Evolutionary conservation across 2,113 vertebrate genomes (phyloP).

Genomic region (Axis porcinus): DNA sequence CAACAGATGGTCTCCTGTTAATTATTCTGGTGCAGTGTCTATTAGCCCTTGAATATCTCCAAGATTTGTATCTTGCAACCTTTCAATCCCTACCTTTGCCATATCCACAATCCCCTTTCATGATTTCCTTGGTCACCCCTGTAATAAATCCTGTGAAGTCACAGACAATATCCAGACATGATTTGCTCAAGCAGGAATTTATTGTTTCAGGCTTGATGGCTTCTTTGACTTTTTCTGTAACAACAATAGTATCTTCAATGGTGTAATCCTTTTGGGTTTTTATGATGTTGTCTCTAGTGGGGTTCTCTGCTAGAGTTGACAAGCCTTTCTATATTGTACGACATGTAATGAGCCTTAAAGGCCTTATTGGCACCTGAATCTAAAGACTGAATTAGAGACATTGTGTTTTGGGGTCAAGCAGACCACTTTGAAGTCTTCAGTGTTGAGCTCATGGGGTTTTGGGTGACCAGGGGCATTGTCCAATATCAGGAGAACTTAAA

Average conservation of each 20-base stretch:
- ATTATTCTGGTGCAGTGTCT: not conserved
- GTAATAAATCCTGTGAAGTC: not conserved
- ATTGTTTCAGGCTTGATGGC: not conserved
- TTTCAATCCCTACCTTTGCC: not conserved
- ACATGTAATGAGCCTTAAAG: not conserved
- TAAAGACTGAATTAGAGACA: not conserved
- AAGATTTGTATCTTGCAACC: not conserved
- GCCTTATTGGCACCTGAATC: not conserved
- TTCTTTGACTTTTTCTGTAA: not conserved
- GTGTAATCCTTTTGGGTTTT: not conserved
- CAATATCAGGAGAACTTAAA: not conserved
- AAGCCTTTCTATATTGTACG: not conserved
- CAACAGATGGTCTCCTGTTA: not conserved
- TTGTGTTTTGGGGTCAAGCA: not conserved
- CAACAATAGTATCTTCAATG: not conserved
- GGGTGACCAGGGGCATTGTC: not conserved
- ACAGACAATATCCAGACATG: not conserved
- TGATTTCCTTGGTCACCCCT: not conserved
- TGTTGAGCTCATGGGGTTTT: not conserved
- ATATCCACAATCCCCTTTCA: not conserved
- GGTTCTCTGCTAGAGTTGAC: not conserved
- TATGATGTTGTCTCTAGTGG: rapidly evolving
- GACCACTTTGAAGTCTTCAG: not conserved
- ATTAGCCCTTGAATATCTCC: not conserved
- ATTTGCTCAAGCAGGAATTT: not conserved